These are phyloP conservation scores for Sternarchorhynchus goeldii DNA, from an alignment of 2,797 vertebrate genomes.

Conservation along the genomic window DNA sequence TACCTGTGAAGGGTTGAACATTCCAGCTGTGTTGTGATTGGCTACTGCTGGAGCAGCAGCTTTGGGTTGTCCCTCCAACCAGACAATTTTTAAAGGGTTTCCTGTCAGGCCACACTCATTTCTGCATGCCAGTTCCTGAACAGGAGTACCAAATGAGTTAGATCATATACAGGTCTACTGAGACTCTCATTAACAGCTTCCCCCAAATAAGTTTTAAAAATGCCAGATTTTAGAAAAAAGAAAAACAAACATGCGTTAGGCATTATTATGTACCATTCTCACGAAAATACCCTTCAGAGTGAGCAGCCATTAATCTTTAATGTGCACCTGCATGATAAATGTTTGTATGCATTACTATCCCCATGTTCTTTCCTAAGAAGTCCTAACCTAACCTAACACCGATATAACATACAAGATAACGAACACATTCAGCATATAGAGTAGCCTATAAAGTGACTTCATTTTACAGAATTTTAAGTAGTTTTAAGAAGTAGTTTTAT, in stretches of 20 bases:
- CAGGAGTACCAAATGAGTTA: conserved; percentile 43
- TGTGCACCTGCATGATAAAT: not conserved
- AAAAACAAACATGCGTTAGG: not conserved
- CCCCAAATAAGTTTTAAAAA: not conserved
- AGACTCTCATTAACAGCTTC: not conserved
- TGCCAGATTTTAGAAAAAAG: not conserved
- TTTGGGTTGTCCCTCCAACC: conserved; percentile 87
- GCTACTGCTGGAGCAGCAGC: conserved; percentile 53
- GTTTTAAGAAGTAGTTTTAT: conserved; percentile 13
- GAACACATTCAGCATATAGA: not conserved
- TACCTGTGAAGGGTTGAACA: conserved; percentile 78
- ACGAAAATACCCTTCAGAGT: not conserved
- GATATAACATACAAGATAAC: not conserved
- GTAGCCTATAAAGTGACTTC: not conserved
- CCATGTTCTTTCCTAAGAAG: not conserved
- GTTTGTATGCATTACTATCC: not conserved
- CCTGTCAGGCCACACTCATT: conserved; percentile 86
- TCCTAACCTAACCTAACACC: not conserved
- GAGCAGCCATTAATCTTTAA: not conserved
- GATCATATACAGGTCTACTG: not conserved
- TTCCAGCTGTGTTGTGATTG: conserved; percentile 48
- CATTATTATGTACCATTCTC: too few relatives aligned
- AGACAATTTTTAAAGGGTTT: conserved; percentile 91
- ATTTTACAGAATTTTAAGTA: conserved; percentile 39
- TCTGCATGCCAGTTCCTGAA: conserved; percentile 88